These are phyloP conservation scores for Phengaris alcon DNA, from an alignment of 2,888 invertebrate species.

Conservation along the genomic window DNA sequence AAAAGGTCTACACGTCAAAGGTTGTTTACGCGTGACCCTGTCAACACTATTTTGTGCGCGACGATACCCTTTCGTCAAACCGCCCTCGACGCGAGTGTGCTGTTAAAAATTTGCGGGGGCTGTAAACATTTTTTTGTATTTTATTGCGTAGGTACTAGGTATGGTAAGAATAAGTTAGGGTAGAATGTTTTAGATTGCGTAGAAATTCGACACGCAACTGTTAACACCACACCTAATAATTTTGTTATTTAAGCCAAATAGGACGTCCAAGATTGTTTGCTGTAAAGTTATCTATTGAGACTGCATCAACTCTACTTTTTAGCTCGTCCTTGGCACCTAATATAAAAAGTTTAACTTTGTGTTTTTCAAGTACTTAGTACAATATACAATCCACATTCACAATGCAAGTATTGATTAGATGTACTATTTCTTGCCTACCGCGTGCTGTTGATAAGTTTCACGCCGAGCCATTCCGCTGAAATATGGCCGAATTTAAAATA, in stretches of 20 bases:
- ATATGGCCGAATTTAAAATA: constrained; percentile 36
- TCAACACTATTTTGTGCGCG: constrained; percentile 39
- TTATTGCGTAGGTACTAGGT: no score
- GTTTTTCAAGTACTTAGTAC: neutral
- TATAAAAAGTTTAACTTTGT: no score
- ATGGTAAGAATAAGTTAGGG: no score
- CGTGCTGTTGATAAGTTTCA: constrained; percentile 22
- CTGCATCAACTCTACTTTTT: no score
- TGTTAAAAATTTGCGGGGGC: neutral
- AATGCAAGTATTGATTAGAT: neutral
- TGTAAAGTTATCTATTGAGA: no score
- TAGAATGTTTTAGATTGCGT: no score
- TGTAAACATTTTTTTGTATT: neutral
- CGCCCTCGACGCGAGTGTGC: neutral
- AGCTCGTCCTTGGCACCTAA: no score
- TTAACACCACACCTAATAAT: no score
- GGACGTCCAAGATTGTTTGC: no score
- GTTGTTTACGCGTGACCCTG: constrained; percentile 38
- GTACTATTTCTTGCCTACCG: constrained; percentile 16
- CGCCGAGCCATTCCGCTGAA: constrained; percentile 33
- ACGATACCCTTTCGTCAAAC: constrained; percentile 31
- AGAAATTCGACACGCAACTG: no score
- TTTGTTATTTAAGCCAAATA: no score
- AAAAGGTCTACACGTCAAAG: constrained; percentile 38
- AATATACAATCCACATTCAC: neutral